Conservation (phyloP, 2,113 vertebrate genomes). For the Malaclemys terrapin region DNA sequence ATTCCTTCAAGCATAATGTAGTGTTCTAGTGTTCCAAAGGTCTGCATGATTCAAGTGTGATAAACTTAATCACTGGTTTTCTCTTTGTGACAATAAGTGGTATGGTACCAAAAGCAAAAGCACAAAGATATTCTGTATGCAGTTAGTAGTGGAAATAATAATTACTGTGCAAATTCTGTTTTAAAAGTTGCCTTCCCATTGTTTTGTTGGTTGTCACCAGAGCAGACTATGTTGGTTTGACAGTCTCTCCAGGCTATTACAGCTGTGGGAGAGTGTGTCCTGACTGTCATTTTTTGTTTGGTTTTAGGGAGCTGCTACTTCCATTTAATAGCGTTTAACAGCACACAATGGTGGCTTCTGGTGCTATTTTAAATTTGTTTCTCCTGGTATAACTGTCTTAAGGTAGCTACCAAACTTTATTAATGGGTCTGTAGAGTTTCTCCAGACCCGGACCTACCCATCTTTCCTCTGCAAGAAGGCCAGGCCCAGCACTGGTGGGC, state of each 20-base stretch:
- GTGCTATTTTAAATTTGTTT: conserved; percentile 32
- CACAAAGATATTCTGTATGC: conserved; percentile 36
- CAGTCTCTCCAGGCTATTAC: neutral
- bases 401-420: neutral
- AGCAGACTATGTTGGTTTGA: neutral
- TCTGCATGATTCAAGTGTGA: conserved; percentile 59
- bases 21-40: conserved; percentile 56
- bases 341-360: conserved; percentile 3
- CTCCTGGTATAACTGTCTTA: neutral
- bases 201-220: neutral
- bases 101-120: conserved; percentile 54
- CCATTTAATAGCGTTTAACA: neutral
- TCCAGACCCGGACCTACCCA: neutral
- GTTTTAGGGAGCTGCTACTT: conserved; percentile 30
- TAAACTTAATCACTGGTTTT: conserved; percentile 60
- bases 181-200: conserved; percentile 30
- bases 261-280: neutral
- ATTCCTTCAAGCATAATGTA: conserved; percentile 16
- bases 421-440: neutral
- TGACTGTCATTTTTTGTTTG: neutral
- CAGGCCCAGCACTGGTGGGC: conserved; percentile 49
- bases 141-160: conserved; percentile 61
- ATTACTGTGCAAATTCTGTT: conserved; percentile 54
- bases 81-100: conserved; percentile 62
- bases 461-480: conserved; percentile 33